Evolutionary conservation across 2,113 vertebrate genomes (phyloP).

Genomic region (Paradisaea rubra): DNA sequence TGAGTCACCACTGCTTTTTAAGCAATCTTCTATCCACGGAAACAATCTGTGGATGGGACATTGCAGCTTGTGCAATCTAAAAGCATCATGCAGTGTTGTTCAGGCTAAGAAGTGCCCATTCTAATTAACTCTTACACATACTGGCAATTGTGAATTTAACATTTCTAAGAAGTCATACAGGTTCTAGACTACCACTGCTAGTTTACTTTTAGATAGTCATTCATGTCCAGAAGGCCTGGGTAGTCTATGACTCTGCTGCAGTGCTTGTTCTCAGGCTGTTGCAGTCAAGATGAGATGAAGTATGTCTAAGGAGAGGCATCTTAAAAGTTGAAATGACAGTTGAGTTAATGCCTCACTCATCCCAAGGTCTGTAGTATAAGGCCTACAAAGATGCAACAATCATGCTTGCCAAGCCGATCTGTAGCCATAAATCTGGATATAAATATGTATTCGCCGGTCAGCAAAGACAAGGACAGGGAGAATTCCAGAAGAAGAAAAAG

Average conservation of each 20-base stretch:
- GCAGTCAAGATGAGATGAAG: not conserved
- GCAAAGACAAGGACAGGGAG: not conserved
- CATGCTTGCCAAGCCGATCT: not conserved
- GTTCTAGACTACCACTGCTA: not conserved
- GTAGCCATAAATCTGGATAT: not conserved
- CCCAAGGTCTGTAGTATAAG: not conserved
- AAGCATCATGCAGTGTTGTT: not conserved
- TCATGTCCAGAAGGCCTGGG: not conserved
- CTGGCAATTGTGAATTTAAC: not conserved
- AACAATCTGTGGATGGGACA: not conserved
- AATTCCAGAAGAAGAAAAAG: not conserved
- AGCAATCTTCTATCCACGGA: not conserved
- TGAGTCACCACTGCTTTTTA: not conserved
- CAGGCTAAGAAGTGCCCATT: not conserved
- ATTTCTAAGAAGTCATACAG: not conserved
- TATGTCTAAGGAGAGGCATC: not conserved
- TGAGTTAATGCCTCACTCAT: not conserved
- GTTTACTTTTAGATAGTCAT: not conserved
- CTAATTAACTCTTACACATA: not conserved
- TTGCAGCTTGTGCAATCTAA: not conserved
- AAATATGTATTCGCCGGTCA: not conserved
- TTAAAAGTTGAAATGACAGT: not conserved
- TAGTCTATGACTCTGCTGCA: not conserved
- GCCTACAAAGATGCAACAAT: not conserved
- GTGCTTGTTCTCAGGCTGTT: not conserved